A percentile compares a stretch with the other conserved stretches of the same genome.
phyloP scores from a whole-genome alignment of 2,113 vertebrate species.

The Corydoras sp. region DNA sequence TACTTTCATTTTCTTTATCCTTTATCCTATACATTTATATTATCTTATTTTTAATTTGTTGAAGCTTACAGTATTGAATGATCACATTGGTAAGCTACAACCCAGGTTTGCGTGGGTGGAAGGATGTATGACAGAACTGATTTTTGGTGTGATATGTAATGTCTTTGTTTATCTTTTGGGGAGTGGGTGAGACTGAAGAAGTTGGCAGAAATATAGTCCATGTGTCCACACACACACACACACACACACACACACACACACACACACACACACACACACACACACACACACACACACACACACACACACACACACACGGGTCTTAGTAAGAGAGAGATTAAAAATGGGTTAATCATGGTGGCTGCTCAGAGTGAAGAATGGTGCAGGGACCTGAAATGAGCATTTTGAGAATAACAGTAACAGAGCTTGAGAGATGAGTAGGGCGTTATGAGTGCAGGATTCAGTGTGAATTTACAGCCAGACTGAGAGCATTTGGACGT shows the following conservation, averaged over 20 bases:
- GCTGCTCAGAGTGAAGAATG: too few relatives aligned
- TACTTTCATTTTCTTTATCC: too few relatives aligned
- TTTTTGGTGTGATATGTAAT: slow-evolving; percentile 17
- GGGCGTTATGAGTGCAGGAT: not conserved
- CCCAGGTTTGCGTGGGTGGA: not conserved
- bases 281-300: slow-evolving; percentile 1
- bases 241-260: not conserved
- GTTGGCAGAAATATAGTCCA: slow-evolving; percentile 9
- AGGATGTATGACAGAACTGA: not conserved
- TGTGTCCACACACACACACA: slow-evolving; percentile 4
- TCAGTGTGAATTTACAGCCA: slow-evolving; percentile 1
- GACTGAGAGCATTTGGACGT: not conserved
- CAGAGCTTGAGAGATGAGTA: not conserved
- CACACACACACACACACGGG: not conserved
- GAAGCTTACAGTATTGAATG: too few relatives aligned
- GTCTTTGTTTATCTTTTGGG: slow-evolving; percentile 6
- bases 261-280: not conserved
- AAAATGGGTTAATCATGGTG: too few relatives aligned
- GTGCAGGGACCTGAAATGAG: too few relatives aligned
- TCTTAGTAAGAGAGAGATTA: not conserved
- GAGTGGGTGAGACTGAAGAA: slow-evolving; percentile 11
- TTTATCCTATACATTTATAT: too few relatives aligned
- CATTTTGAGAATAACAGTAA: not conserved
- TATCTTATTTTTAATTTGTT: too few relatives aligned
- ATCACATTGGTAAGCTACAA: not conserved